Evolutionary conservation across 1,140 invertebrate genomes (phyloP), one percentile per base, ranked within the genome.

Genomic region (Megalopta genalis): DNA sequence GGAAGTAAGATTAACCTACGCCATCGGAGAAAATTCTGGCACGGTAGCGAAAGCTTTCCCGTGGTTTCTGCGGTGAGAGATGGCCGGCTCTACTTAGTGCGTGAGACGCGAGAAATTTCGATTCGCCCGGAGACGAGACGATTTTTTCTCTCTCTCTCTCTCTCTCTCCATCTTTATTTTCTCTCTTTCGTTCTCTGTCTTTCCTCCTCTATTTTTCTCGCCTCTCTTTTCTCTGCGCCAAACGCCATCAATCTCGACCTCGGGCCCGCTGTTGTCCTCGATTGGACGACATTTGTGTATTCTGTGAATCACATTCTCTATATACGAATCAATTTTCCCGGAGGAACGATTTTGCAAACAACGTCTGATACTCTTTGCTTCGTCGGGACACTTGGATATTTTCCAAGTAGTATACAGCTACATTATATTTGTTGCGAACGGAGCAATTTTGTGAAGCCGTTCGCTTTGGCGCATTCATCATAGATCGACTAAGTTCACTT

Each of bases 51-150:
- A 63, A 63, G 57, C 42, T 63, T 77, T 23, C 23, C 10, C 39
- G 39, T 57, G 67, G 67, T 57, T 71, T 54, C 52, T 60, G 52
- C 69, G 37, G 37, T 12, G 42, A 63, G 27, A 32, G 67, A 52
- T 46, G 59, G 27, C 21, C 49, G 57, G 8, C 37, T 57, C 54
- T 57, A 62, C 57, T 76, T 69, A 60, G 75, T 25, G 27, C 42
- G 46, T 65, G 62, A 65, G 16, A 74, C 60, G 60, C 27, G 72
- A 65, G 52, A 74, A 74, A 74, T 74, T 66, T 66, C n/a, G 64
- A 66, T 66, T 74, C 71, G 18, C 12, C 27, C n/a, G 4, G 4
- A 16, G 18, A 10, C 16, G 62, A 65, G 42, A 9, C 1, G 1
- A 4, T 32, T 32, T 4, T 32, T 4, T 32, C 32, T 4, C 4